Percentiles rank a stretch among this genome's conserved stretches.
Evolutionary conservation across 2,797 vertebrate genomes (phyloP).

Genomic region (Setipinna tenuifilis): DNA sequence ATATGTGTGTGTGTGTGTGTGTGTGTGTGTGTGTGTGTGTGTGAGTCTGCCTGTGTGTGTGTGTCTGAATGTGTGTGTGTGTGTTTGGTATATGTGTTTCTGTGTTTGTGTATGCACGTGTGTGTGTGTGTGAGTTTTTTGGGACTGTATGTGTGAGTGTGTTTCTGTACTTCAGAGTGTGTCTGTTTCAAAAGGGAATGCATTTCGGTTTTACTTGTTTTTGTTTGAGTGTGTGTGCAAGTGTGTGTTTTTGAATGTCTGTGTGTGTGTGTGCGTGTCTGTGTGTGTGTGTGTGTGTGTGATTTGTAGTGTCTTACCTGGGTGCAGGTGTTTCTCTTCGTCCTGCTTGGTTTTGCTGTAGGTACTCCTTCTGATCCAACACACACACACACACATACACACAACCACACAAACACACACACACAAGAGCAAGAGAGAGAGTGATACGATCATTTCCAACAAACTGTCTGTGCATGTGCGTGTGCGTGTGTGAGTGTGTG

Average conservation of each 20-base stretch:
- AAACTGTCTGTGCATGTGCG: too few species aligned
- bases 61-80: too few species aligned
- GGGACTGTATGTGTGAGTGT: not conserved
- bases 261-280: constrained; percentile 1
- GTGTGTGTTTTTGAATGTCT: not conserved
- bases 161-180: not conserved
- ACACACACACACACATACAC: constrained; percentile 35
- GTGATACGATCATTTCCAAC: too few species aligned
- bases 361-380: constrained; percentile 86
- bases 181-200: not conserved
- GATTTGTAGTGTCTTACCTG: constrained; percentile 77
- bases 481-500: too few species aligned
- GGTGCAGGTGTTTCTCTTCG: constrained; percentile 95
- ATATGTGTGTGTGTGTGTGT: constrained; percentile 10
- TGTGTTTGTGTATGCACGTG: not conserved
- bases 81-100: not conserved
- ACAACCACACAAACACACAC: constrained; percentile 40
- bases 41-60: not conserved
- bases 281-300: not conserved
- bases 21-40: not conserved
- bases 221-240: too few species aligned
- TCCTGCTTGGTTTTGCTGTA: constrained; percentile 99
- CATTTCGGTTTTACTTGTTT: too few species aligned
- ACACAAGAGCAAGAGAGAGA: constrained; percentile 41
- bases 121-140: not conserved